phyloP scores from a whole-genome alignment of 2,888 invertebrate genomes.

The Seladonia tumulorum region DNA sequence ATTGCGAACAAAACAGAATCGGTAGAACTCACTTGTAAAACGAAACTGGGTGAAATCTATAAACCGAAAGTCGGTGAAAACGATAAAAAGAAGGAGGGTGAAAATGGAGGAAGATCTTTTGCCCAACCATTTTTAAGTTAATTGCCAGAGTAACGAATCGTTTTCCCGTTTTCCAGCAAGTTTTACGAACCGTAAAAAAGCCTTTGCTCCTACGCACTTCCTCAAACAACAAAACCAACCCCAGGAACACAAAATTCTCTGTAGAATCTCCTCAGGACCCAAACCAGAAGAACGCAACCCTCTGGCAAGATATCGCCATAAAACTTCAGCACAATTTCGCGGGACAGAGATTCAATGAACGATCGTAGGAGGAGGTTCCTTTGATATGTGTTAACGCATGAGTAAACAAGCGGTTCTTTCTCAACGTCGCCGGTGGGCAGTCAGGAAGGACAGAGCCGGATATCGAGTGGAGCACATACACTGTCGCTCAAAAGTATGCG shows the following conservation, averaged over 20 bases:
- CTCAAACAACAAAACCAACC: neutral
- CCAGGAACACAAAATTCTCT: neutral
- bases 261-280: neutral
- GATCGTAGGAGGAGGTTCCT: conserved; percentile 72
- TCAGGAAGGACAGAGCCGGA: conserved; percentile 45
- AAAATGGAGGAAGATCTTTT: neutral
- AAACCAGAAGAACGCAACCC: neutral
- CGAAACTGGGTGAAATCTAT: neutral
- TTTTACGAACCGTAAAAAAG: neutral
- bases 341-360: conserved; percentile 72
- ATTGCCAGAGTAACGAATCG: neutral
- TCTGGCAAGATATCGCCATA: neutral
- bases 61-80: neutral
- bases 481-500: neutral
- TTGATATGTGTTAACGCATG: conserved; percentile 67
- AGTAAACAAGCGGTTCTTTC: conserved; percentile 56
- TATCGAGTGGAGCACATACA: conserved; percentile 48
- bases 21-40: neutral
- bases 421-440: conserved; percentile 55
- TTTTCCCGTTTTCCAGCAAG: neutral
- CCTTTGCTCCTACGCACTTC: too few species aligned
- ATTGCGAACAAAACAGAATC: neutral
- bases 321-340: conserved; percentile 17
- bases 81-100: neutral
- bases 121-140: neutral